These are phyloP conservation scores for Gambusia holbrooki DNA, from an alignment of 2,113 vertebrate genomes.

Conservation along the genomic window DNA sequence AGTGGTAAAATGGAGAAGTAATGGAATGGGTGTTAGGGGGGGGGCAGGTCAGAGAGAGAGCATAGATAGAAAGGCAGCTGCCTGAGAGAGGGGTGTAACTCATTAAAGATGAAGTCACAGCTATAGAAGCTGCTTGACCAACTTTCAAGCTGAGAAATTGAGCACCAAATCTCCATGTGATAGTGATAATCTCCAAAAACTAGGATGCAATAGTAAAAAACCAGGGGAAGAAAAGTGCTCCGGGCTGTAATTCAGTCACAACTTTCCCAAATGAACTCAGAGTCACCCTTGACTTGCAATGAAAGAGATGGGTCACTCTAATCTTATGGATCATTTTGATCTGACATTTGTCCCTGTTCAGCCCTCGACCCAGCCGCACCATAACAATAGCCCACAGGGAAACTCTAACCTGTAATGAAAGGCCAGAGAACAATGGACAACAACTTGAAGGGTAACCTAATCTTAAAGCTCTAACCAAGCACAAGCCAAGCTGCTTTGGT, in stretches of 20 bases:
- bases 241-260: slow-evolving; percentile 3
- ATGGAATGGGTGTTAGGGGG: slow-evolving; percentile 85
- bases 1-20: slow-evolving; percentile 84
- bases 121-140: slow-evolving; percentile 45
- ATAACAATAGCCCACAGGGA: slow-evolving; percentile 84
- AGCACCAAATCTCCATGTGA: slow-evolving; percentile 11
- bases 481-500: slow-evolving; percentile 86
- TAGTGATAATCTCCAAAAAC: slow-evolving; percentile 28
- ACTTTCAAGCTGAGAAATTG: slow-evolving; percentile 50
- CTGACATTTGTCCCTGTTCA: slow-evolving; percentile 80
- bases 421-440: slow-evolving; percentile 88
- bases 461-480: slow-evolving; percentile 92
- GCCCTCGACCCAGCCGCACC: slow-evolving; percentile 80
- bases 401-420: slow-evolving; percentile 95
- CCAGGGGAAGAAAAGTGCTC: not conserved
- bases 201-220: not conserved
- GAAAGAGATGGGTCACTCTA: slow-evolving; percentile 49
- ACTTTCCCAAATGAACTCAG: slow-evolving; percentile 50
- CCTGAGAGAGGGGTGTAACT: slow-evolving; percentile 49
- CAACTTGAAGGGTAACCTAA: slow-evolving; percentile 90
- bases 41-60: slow-evolving; percentile 89
- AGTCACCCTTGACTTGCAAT: slow-evolving; percentile 50
- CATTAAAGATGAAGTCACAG: slow-evolving; percentile 69
- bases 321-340: slow-evolving; percentile 68
- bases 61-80: slow-evolving; percentile 83